phyloP scores from a whole-genome alignment of 2,888 invertebrate genomes.

The Oscheius myriophilus region DNA sequence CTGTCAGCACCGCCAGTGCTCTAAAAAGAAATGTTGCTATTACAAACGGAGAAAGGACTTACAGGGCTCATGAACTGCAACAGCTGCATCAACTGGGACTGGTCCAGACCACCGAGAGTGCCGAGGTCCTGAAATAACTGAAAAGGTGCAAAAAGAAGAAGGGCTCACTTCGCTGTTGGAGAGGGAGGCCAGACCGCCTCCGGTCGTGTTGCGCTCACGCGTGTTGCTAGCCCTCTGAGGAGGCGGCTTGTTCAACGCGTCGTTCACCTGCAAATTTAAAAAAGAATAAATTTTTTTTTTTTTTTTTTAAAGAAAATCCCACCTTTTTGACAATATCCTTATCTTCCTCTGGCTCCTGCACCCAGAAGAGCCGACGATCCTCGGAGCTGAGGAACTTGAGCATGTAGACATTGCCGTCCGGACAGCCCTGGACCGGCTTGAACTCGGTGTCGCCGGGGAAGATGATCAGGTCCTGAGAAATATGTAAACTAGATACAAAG shows the following conservation, averaged over 20 bases:
- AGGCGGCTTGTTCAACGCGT: slow-evolving; percentile 49
- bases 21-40: too few relatives aligned
- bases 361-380: slow-evolving; percentile 92
- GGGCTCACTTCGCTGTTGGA: neutral
- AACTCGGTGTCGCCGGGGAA: slow-evolving; percentile 99
- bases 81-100: slow-evolving; percentile 94
- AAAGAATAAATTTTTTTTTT: too few relatives aligned
- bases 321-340: slow-evolving; percentile 78
- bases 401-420: slow-evolving; percentile 88
- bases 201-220: slow-evolving; percentile 34
- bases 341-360: slow-evolving; percentile 95
- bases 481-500: too few relatives aligned
- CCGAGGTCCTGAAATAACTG: neutral
- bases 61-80: slow-evolving; percentile 74
- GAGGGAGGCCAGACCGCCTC: slow-evolving; percentile 8
- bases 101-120: slow-evolving; percentile 76
- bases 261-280: slow-evolving; percentile 42
- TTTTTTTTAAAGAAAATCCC: neutral
- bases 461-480: slow-evolving; percentile 85
- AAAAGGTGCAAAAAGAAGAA: neutral
- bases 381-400: slow-evolving; percentile 94
- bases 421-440: slow-evolving; percentile 90
- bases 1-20: too few relatives aligned
- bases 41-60: neutral
- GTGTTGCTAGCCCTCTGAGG: slow-evolving; percentile 43